phyloP scores from a whole-genome alignment of 1,140 invertebrate species.

The Bombus superbus region DNA sequence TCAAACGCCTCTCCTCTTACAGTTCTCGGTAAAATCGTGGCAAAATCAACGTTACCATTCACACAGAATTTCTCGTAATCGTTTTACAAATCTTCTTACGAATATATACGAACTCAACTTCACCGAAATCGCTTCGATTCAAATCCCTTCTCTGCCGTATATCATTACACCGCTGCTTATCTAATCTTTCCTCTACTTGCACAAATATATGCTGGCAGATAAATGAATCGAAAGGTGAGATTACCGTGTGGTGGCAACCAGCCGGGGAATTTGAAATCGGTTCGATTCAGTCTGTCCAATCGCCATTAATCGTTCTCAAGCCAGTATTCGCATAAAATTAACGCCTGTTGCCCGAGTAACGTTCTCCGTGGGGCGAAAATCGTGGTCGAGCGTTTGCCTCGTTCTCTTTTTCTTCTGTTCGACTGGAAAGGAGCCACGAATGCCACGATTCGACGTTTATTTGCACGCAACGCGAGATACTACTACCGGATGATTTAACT shows the following conservation, averaged over 20 bases:
- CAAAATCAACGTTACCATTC: too few species aligned
- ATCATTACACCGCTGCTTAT: slow-evolving; percentile 29
- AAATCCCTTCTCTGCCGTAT: not conserved
- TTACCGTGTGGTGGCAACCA: not conserved
- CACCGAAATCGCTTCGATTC: not conserved
- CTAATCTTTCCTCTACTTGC: slow-evolving; percentile 17
- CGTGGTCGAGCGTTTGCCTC: not conserved
- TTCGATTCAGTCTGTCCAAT: not conserved
- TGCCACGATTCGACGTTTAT: not conserved
- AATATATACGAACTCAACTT: not conserved
- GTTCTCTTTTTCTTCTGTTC: too few species aligned
- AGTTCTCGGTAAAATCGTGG: too few species aligned
- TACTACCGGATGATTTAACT: not conserved
- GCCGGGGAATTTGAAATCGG: not conserved
- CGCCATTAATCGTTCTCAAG: not conserved
- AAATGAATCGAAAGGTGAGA: slow-evolving; percentile 17
- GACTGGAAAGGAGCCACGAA: not conserved
- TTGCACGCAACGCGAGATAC: slow-evolving; percentile 20
- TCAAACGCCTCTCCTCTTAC: too few species aligned
- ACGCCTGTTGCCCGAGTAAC: not conserved
- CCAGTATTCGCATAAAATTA: slow-evolving; percentile 18
- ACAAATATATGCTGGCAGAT: slow-evolving; percentile 29
- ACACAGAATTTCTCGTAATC: not conserved
- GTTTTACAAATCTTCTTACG: too few species aligned
- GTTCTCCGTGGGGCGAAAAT: not conserved